A percentile compares a stretch with the other conserved stretches of the same genome.
phyloP scores from a whole-genome alignment of 2,888 invertebrate genomes.

The Tetramorium bicarinatum region DNA sequence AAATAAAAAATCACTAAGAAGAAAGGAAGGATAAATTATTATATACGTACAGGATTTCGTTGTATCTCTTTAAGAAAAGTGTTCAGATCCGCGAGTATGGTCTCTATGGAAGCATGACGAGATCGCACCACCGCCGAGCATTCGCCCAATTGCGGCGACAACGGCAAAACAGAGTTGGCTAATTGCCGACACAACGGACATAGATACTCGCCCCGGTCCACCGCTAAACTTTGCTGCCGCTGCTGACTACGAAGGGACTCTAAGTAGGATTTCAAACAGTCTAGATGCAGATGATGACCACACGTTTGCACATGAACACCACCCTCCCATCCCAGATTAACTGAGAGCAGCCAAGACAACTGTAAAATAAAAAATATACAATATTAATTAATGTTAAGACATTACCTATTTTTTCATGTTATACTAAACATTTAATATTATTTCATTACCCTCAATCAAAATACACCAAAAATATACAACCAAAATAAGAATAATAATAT shows the following conservation, averaged over 20 bases:
- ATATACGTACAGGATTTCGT: conserved; percentile 88
- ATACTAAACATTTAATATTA: conserved; percentile 5
- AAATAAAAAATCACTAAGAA: conserved; percentile 10
- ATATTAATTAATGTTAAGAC: conserved; percentile 5
- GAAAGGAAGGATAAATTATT: not conserved
- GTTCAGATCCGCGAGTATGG: conserved; percentile 87
- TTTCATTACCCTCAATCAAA: not conserved
- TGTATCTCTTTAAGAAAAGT: conserved; percentile 91
- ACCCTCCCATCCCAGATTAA: conserved; percentile 95
- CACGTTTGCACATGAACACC: conserved; percentile 98
- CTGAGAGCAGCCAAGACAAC: conserved; percentile 93
- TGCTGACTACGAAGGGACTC: conserved; percentile 93
- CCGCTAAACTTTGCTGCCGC: conserved; percentile 91
- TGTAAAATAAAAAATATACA: conserved; percentile 76
- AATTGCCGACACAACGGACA: conserved; percentile 98
- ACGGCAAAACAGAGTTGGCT: conserved; percentile 95
- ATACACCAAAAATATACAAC: not conserved
- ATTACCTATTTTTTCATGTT: not conserved
- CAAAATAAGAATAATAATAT: not conserved
- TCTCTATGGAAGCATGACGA: conserved; percentile 87
- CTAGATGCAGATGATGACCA: conserved; percentile 98
- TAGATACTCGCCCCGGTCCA: conserved; percentile 95
- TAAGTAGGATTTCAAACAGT: conserved; percentile 97
- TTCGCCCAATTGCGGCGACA: conserved; percentile 91
- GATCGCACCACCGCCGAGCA: conserved; percentile 90